phyloP scores from a whole-genome alignment of 2,888 invertebrate species.

The Plebejus anna region DNA sequence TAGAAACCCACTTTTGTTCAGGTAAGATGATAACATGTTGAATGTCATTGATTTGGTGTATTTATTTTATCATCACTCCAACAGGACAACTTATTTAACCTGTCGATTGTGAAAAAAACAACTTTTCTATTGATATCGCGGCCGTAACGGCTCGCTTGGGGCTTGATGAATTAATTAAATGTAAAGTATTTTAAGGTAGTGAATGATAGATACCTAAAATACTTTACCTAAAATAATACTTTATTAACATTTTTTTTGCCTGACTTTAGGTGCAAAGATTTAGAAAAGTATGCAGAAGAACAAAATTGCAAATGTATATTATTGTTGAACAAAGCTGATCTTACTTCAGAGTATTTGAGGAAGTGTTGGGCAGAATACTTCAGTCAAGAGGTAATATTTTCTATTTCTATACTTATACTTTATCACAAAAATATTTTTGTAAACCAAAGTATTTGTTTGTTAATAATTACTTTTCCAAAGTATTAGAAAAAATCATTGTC shows the following conservation, averaged over 20 bases:
- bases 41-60: too few relatives aligned
- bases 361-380: conserved; percentile 93
- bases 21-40: conserved; percentile 46
- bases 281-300: conserved; percentile 82
- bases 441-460: not conserved
- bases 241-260: conserved; percentile 27
- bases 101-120: too few relatives aligned
- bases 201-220: too few relatives aligned
- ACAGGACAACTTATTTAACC: too few relatives aligned
- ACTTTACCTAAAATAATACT: not conserved
- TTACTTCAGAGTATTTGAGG: conserved; percentile 89
- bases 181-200: too few relatives aligned
- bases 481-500: too few relatives aligned
- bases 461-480: too few relatives aligned
- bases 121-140: too few relatives aligned
- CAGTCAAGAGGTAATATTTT: conserved; percentile 67
- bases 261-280: conserved; percentile 88
- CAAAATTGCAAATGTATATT: conserved; percentile 84
- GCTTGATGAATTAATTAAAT: too few relatives aligned
- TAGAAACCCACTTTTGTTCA: conserved; percentile 94
- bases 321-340: conserved; percentile 97
- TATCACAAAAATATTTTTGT: not conserved
- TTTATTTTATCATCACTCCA: too few relatives aligned
- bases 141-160: too few relatives aligned
- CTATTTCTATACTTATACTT: not conserved